Percentiles rank a stretch among this genome's conserved stretches.
Conservation (phyloP, 2,113 vertebrate species). For the Ammodramus savannarum region DNA sequence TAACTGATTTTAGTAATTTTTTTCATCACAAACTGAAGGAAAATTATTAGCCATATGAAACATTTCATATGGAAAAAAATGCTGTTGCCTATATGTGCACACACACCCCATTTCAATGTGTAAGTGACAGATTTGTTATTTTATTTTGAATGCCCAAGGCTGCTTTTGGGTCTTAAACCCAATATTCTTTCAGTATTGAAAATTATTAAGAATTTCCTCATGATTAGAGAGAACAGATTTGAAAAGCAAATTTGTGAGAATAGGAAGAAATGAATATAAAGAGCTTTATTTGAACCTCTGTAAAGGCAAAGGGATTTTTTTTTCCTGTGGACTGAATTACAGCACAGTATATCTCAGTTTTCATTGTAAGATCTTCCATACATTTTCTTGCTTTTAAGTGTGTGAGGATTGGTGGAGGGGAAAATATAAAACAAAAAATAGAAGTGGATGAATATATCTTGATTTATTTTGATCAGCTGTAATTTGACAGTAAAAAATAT, state of each 20-base stretch:
- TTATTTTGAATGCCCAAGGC: background rate
- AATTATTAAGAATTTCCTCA: background rate
- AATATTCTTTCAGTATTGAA: background rate
- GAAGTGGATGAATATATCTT: background rate
- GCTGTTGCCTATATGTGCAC: background rate
- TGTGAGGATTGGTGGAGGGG: background rate
- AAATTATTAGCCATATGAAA: background rate
- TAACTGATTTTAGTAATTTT: background rate
- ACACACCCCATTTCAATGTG: rapidly evolving
- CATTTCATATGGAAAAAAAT: background rate
- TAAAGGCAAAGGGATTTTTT: background rate
- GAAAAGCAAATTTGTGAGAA: background rate
- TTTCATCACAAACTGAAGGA: background rate
- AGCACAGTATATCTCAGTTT: background rate
- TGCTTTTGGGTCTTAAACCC: background rate
- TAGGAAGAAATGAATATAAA: background rate
- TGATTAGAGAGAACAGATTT: background rate
- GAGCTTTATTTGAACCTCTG: background rate
- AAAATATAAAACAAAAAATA: background rate
- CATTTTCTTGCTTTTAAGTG: background rate
- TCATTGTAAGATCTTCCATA: background rate
- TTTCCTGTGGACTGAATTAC: background rate
- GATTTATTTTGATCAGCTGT: background rate
- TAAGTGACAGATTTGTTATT: background rate
- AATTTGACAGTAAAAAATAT: background rate